Evolutionary conservation across 1,140 invertebrate genomes (phyloP).

Genomic region (Bombus balteatus): DNA sequence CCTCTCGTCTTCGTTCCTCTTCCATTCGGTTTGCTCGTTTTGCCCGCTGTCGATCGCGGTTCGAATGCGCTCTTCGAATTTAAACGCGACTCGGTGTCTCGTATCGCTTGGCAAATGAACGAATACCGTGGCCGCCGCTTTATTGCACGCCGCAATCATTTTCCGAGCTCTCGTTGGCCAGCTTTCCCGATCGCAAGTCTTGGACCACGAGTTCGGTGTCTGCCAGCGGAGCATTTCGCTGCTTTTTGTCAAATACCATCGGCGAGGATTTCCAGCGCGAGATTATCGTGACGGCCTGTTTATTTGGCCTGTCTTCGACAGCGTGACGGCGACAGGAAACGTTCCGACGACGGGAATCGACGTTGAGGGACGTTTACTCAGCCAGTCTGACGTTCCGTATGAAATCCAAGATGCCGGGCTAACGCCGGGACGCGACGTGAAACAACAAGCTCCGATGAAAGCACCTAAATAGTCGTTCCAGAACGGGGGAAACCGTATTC

Average conservation of each 20-base stretch:
- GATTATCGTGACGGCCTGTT: conserved; percentile 71
- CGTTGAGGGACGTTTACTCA: conserved; percentile 68
- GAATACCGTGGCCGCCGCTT: conserved; percentile 50
- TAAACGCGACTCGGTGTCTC: conserved; percentile 67
- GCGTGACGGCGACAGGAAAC: conserved; percentile 72
- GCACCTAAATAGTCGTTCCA: conserved; percentile 44
- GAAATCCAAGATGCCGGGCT: conserved; percentile 66
- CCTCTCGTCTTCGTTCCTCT: neutral
- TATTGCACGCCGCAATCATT: conserved; percentile 56
- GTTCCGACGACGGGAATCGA: conserved; percentile 66
- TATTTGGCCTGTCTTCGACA: conserved; percentile 77
- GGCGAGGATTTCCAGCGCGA: conserved; percentile 15
- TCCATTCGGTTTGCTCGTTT: conserved; percentile 29
- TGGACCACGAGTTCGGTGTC: neutral
- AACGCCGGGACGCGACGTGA: conserved; percentile 23
- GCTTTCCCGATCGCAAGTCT: neutral
- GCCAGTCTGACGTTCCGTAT: conserved; percentile 60
- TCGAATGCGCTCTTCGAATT: conserved; percentile 67
- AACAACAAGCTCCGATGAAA: conserved; percentile 49
- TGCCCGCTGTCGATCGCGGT: conserved; percentile 66
- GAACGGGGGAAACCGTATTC: conserved; percentile 14
- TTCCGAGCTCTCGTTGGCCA: conserved; percentile 39
- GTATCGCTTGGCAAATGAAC: conserved; percentile 66
- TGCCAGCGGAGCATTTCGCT: neutral
- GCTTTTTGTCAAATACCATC: conserved; percentile 7